phyloP scores from a whole-genome alignment of 2,797 vertebrate genomes.

The Muscicapa striata region DNA sequence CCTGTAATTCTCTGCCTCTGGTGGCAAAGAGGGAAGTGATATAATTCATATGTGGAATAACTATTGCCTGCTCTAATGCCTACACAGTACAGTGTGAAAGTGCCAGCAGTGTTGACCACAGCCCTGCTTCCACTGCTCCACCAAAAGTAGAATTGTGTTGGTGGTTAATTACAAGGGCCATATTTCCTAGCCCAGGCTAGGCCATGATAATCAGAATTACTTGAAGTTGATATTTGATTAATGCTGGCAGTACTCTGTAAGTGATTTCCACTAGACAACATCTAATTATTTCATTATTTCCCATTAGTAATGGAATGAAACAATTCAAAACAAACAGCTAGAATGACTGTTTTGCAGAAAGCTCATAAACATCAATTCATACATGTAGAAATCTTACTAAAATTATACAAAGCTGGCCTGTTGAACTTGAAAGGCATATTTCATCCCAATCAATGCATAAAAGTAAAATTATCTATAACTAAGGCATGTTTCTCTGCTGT shows the following conservation, averaged over 20 bases:
- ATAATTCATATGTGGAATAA: neutral
- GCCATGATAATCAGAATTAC: neutral
- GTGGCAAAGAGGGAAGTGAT: neutral
- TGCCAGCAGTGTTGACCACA: neutral
- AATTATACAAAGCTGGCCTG: slow-evolving; percentile 69
- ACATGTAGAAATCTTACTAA: slow-evolving; percentile 51
- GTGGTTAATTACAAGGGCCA: neutral
- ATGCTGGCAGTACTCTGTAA: slow-evolving; percentile 34
- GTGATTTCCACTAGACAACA: slow-evolving; percentile 60
- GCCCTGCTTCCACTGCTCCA: neutral
- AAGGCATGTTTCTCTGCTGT: slow-evolving; percentile 74
- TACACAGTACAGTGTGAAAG: neutral
- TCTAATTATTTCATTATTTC: slow-evolving; percentile 75
- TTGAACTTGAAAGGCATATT: slow-evolving; percentile 74
- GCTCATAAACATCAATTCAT: slow-evolving; percentile 53
- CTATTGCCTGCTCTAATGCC: neutral
- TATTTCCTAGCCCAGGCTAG: neutral
- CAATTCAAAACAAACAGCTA: slow-evolving; percentile 70
- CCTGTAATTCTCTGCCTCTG: neutral
- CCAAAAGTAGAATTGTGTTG: neutral
- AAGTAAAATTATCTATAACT: slow-evolving; percentile 80
- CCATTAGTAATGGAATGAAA: slow-evolving; percentile 72
- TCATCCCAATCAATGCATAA: slow-evolving; percentile 78
- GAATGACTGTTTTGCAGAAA: slow-evolving; percentile 44
- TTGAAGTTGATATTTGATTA: slow-evolving; percentile 57